A percentile compares a stretch with the other conserved stretches of the same genome.
phyloP scores from a whole-genome alignment of 2,113 vertebrate genomes.

The Pteruthius melanotis region DNA sequence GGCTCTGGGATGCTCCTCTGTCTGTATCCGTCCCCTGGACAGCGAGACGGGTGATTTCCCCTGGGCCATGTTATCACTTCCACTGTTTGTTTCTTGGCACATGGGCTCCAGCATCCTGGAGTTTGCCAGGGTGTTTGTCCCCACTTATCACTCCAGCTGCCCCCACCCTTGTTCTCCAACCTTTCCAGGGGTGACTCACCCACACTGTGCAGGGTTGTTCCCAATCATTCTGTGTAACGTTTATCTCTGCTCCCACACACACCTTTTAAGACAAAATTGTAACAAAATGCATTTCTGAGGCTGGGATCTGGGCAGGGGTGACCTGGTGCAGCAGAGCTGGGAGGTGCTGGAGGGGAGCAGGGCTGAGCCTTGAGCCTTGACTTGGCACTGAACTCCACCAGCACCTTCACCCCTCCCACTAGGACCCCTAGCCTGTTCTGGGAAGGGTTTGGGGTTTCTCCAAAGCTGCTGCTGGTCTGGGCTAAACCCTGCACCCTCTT shows the following conservation, averaged over 20 bases:
- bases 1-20: not conserved
- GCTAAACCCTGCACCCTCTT: not conserved
- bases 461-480: not conserved
- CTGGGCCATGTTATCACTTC: fast-evolving
- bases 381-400: not conserved
- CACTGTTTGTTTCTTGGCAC: too few relatives aligned
- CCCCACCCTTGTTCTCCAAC: not conserved
- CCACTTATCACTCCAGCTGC: fast-evolving
- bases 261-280: not conserved
- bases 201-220: fast-evolving
- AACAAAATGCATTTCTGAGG: not conserved
- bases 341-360: not conserved
- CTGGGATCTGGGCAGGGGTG: not conserved
- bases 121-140: not conserved
- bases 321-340: not conserved
- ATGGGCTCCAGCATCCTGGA: fast-evolving
- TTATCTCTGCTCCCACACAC: not conserved
- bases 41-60: not conserved
- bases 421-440: too few relatives aligned
- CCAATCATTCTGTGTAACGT: fast-evolving
- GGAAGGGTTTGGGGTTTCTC: not conserved
- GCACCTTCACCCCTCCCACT: not conserved
- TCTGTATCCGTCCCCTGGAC: fast-evolving
- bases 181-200: fast-evolving
- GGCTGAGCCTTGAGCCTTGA: not conserved